These are phyloP conservation scores for Iguana delicatissima DNA, from an alignment of 2,797 vertebrate genomes.

Conservation along the genomic window DNA sequence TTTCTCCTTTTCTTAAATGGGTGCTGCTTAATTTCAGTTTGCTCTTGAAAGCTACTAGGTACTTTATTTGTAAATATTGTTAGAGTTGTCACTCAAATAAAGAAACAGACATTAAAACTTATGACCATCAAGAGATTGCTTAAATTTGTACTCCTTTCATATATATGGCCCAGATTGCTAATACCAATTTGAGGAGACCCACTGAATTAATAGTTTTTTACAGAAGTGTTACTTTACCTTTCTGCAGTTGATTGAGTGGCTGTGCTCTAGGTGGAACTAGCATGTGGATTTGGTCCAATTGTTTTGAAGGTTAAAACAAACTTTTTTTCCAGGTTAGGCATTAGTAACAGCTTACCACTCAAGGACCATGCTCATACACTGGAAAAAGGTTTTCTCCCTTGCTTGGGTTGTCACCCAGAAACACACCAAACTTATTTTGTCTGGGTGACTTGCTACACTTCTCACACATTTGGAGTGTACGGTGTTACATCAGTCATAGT, in stretches of 20 bases:
- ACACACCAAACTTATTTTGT: not conserved
- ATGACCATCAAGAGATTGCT: not conserved
- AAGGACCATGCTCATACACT: not conserved
- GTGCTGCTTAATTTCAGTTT: conserved; percentile 6
- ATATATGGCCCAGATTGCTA: not conserved
- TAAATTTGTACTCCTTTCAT: not conserved
- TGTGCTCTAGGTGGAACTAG: too few species aligned
- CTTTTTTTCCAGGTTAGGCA: not conserved
- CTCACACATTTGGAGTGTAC: not conserved
- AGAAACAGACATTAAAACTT: not conserved
- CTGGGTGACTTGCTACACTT: not conserved
- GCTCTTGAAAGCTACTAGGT: not conserved
- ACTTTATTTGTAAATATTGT: not conserved
- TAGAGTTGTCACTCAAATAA: not conserved
- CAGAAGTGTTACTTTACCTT: too few species aligned
- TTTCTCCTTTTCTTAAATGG: not conserved
- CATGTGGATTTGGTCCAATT: too few species aligned
- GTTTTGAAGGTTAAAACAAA: not conserved
- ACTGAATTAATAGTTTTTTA: too few species aligned
- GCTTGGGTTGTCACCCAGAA: not conserved
- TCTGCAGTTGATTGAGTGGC: too few species aligned
- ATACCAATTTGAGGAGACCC: too few species aligned
- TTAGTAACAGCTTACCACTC: not conserved
- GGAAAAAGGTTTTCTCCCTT: not conserved
- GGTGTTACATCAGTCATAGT: not conserved